Percentiles rank a stretch among this genome's conserved stretches.
Conservation (phyloP, 2,113 vertebrate genomes). For the Mastomys natalensis region DNA sequence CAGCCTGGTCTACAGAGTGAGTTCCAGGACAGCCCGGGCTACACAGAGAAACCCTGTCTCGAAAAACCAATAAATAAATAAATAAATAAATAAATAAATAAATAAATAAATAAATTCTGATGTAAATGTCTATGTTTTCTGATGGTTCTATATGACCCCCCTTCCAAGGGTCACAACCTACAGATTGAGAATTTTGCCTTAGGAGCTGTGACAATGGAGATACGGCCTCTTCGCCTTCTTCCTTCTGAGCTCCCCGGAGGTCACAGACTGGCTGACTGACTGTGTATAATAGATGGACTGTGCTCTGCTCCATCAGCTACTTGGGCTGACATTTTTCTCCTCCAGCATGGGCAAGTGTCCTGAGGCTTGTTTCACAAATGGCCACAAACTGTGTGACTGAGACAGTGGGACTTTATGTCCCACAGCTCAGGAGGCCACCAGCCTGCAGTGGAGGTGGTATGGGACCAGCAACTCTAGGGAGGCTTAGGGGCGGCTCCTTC, state of each 20-base stretch:
- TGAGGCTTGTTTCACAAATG: neutral
- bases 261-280: neutral
- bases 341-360: neutral
- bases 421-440: neutral
- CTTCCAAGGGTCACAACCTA: neutral
- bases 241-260: neutral
- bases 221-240: neutral
- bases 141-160: neutral
- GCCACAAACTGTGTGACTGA: neutral
- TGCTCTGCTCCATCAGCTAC: neutral
- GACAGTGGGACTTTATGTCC: neutral
- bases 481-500: neutral
- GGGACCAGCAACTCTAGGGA: neutral
- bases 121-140: neutral
- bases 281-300: neutral
- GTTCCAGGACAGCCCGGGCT: no score
- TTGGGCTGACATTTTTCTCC: neutral
- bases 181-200: neutral
- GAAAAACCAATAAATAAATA: no score
- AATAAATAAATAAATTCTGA: neutral
- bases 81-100: no score
- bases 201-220: neutral
- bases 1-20: no score
- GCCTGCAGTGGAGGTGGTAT: neutral
- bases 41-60: no score